These are phyloP conservation scores for Diaprepes abbreviatus DNA, from an alignment of 2,888 invertebrate species.

Conservation along the genomic window DNA sequence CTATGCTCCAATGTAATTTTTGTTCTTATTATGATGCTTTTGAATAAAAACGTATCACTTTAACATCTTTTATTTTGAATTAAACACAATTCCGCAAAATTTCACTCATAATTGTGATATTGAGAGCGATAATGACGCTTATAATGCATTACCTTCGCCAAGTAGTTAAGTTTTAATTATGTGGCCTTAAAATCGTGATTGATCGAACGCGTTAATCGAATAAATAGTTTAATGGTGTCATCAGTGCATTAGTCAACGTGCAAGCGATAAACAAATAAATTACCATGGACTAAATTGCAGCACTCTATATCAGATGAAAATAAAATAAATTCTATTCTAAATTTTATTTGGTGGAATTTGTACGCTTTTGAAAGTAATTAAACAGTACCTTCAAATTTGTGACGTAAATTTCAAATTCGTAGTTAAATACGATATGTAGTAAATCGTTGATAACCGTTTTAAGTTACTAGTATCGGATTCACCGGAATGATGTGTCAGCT, in stretches of 20 bases:
- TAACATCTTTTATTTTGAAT: too few species aligned
- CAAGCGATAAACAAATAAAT: slow-evolving; percentile 8
- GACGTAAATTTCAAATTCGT: too few species aligned
- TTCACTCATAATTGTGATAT: neutral
- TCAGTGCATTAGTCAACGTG: slow-evolving; percentile 7
- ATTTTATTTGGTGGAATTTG: neutral
- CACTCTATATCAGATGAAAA: slow-evolving; percentile 2
- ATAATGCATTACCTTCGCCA: neutral
- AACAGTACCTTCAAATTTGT: too few species aligned
- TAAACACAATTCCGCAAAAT: too few species aligned
- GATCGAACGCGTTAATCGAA: slow-evolving; percentile 3
- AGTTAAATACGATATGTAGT: too few species aligned
- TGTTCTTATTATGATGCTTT: too few species aligned
- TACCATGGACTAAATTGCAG: slow-evolving; percentile 2
- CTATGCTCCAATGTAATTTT: too few species aligned
- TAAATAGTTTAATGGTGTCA: slow-evolving; percentile 9
- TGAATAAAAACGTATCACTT: too few species aligned
- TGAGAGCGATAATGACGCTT: neutral
- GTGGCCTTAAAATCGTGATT: neutral
- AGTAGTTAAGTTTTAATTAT: slow-evolving; percentile 12
- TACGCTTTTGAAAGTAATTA: neutral
- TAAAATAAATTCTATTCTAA: slow-evolving; percentile 7
- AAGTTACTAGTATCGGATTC: too few species aligned
- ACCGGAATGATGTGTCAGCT: too few species aligned
- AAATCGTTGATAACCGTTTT: too few species aligned